Conservation (phyloP, 2,113 vertebrate species). For the Isichthys henryi region DNA sequence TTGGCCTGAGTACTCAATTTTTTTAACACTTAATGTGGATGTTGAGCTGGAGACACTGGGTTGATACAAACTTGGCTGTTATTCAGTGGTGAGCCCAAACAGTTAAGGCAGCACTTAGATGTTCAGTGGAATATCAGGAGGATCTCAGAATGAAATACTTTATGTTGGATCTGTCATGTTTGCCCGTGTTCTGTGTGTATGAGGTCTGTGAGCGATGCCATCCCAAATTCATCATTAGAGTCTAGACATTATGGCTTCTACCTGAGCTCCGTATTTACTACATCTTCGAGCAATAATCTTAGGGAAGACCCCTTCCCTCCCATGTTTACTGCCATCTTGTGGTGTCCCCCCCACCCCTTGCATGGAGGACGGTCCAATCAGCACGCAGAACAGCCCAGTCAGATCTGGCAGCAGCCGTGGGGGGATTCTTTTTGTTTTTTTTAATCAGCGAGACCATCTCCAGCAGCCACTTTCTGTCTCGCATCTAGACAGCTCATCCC, state of each 20-base stretch:
- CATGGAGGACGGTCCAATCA: background rate
- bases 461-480: slow-evolving; percentile 7
- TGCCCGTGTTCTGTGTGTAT: background rate
- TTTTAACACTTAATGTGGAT: background rate
- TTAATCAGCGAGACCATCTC: background rate
- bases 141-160: background rate
- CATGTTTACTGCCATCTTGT: background rate
- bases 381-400: slow-evolving; percentile 22
- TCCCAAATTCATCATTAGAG: background rate
- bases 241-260: background rate
- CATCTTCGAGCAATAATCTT: background rate
- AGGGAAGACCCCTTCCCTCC: background rate
- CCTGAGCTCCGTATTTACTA: background rate
- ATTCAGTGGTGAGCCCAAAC: background rate
- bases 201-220: background rate
- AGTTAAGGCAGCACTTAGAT: background rate
- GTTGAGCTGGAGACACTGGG: background rate
- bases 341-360: background rate
- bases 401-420: slow-evolving; percentile 24
- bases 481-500: slow-evolving; percentile 11
- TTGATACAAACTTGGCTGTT: background rate
- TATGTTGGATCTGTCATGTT: background rate
- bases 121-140: background rate
- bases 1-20: background rate
- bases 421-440: background rate